Base-by-base conservation (phyloP, 2,113 vertebrate genomes). In the Otus sunia region DNA sequence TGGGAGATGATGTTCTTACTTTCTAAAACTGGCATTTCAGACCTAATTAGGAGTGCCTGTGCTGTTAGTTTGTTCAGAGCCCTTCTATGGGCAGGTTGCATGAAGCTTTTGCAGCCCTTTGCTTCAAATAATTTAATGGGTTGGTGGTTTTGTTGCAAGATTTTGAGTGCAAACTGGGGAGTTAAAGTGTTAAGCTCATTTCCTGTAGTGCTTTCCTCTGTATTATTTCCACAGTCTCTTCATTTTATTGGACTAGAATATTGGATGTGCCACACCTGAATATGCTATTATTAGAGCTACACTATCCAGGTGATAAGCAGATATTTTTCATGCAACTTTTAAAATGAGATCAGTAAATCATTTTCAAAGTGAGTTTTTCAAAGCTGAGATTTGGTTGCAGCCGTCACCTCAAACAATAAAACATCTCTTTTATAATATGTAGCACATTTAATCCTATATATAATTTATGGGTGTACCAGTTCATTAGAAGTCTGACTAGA, bases 381-480 rank as follows among this genome's bases (percentile, higher is more conserved):
- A 66, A 94, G 29, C 37, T 91, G 74, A 80, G 73, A 71, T 91
- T 91, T 89, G 36, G 95, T 97, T 87, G 90, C 64, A 87, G 53
- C 58, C 60, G 50, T 60, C 80, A 78, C 11, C 27, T 69, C 56
- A 80, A 95, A 88, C 27, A 80, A 71, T 84, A 78, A 94, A 84
- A 49, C 58, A 43, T 39, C 18, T 83, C 14, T 76, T 60, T 87
- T 92, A 84, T 64, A 88, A 92, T 66, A 87, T 32, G 53, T 47
- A 67, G 14, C 8, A 27, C 30, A 39, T 84, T 88, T 85, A 73
- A 76, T 90, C 45, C 43, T 95, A 37, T 56, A 23, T 85, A 64
- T 92, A 82, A 78, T 85, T 87, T 71, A 79, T 81, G 62, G 9
- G 9, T 63, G 36, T 73, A 58, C 5, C 19, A 49, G 56, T 69